Evolutionary conservation across 2,888 invertebrate species (phyloP), one percentile per base, ranked within the genome.

Genomic region (Cylloceria caligata): DNA sequence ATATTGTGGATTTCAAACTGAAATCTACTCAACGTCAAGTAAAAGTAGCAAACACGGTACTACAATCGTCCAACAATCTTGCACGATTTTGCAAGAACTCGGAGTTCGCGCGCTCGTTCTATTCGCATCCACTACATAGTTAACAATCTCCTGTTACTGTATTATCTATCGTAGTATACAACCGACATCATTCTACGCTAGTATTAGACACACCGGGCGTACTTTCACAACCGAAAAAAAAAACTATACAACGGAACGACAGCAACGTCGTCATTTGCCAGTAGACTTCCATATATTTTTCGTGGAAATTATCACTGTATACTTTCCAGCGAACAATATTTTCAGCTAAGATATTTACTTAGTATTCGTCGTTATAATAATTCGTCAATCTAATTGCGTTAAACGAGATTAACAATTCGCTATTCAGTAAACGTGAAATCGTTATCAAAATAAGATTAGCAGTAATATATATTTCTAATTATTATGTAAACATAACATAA

Each of bases 201-300:
- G 57, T 67, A 39, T 72, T 67, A 60, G 65, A 34, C 42, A 80
- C 78, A 73, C 80, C 76, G 60, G 69, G 84, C 76, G 85, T 87
- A 89, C 89, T 88, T 89, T 90, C 89, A 89, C 89, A 83, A 87
- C 82, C 83, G 81, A 83, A 80, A 86, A 87, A 88, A 88, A 88
- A 83, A 82, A 82, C 49, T 49, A 34, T 21, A 34, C 30, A 67
- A 49, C 67, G 47, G 19, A 68, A 65, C 64, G 64, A 24, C 68
- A 36, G 13, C 2, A 21, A 16, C 19, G 67, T 49, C 36, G 36
- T 52, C 21, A 19, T 24, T 47, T 16, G 47, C 9, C 24, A 21
- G 16, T 47, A 30, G 42, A 21, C 21, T 42, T 64, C n/a, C 2
- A 30, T 57, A 34, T 16, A 57, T 34, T 34, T 6, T 57, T 16